phyloP scores from a whole-genome alignment of 2,888 invertebrate genomes.

The Fragum whitleyi region DNA sequence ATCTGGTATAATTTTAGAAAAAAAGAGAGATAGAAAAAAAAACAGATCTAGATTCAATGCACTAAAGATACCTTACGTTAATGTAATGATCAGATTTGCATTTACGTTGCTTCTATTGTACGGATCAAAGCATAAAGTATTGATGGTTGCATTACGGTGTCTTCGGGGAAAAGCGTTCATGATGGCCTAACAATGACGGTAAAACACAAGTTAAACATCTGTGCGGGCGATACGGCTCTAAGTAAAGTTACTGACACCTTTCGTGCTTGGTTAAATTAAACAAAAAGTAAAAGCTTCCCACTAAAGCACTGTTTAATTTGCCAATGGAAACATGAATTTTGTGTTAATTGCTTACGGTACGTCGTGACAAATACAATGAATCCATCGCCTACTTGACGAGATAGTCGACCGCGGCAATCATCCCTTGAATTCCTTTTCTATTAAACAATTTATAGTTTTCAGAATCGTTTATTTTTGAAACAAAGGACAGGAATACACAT shows the following conservation, averaged over 20 bases:
- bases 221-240: conserved; percentile 48
- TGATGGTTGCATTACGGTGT: neutral
- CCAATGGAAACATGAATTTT: conserved; percentile 44
- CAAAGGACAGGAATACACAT: too few relatives aligned
- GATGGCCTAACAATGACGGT: conserved; percentile 32
- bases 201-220: conserved; percentile 55
- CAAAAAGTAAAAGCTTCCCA: conserved; percentile 48
- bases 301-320: conserved; percentile 50
- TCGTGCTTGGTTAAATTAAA: conserved; percentile 46
- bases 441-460: too few relatives aligned
- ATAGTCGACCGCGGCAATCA: neutral
- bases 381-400: conserved; percentile 17
- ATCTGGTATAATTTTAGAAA: too few relatives aligned
- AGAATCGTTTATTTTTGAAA: too few relatives aligned
- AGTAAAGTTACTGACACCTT: conserved; percentile 61
- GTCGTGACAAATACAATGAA: conserved; percentile 59
- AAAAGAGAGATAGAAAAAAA: too few relatives aligned
- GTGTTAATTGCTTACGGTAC: conserved; percentile 46
- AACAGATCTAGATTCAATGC: too few relatives aligned
- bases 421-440: neutral
- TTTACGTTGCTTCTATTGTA: too few relatives aligned
- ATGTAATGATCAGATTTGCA: too few relatives aligned
- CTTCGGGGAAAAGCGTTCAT: conserved; percentile 24
- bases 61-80: too few relatives aligned
- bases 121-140: too few relatives aligned